Percentiles rank a stretch among this genome's conserved stretches.
Evolutionary conservation across 2,113 vertebrate genomes (phyloP).

Genomic region (Dipodomys spectabilis): DNA sequence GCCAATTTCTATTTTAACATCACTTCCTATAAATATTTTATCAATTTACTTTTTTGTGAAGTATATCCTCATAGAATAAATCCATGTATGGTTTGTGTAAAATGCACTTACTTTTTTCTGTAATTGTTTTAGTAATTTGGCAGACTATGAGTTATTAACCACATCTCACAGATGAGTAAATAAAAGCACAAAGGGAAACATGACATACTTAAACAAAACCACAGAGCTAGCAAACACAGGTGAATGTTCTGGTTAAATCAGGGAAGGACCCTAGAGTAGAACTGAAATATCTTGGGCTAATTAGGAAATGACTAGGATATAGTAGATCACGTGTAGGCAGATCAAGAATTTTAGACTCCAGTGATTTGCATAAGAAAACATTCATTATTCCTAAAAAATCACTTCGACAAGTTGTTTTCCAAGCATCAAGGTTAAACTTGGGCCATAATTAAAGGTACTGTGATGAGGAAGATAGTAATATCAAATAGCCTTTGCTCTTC

Average conservation of each 20-base stretch:
- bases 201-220: background rate
- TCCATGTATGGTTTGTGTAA: background rate
- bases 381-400: background rate
- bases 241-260: too few species aligned
- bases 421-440: background rate
- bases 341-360: background rate
- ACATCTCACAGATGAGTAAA: too few species aligned
- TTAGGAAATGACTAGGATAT: background rate
- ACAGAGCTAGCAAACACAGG: too few species aligned
- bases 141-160: too few species aligned
- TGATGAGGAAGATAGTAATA: background rate
- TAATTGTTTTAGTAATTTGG: too few species aligned
- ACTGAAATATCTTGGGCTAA: too few species aligned
- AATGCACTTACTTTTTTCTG: background rate
- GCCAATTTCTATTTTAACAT: background rate
- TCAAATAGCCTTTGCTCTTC: background rate
- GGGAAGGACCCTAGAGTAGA: too few species aligned
- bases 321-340: background rate
- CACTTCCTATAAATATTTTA: background rate
- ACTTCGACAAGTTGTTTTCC: background rate
- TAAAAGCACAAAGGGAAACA: too few species aligned
- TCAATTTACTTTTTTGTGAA: background rate
- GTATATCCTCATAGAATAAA: background rate
- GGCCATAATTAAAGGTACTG: background rate
- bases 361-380: slow-evolving; percentile 5